Evolutionary conservation across 2,888 invertebrate genomes (phyloP).

Genomic region (Phengaris alcon): DNA sequence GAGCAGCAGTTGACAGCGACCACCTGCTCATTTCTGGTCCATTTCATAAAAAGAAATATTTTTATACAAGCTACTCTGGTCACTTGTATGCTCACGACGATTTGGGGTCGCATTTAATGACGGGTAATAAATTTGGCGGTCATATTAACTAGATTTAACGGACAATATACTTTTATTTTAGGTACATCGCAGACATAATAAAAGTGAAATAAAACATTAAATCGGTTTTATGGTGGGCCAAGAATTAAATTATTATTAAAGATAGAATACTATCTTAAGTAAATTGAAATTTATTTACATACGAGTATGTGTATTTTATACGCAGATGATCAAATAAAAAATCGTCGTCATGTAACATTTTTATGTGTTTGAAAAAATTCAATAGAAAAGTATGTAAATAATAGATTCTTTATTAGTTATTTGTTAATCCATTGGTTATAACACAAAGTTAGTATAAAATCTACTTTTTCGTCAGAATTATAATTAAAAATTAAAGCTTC

Average conservation of each 20-base stretch:
- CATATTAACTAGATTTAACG: constrained; percentile 23
- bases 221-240: constrained; percentile 5
- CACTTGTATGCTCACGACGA: background rate
- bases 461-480: too few species aligned
- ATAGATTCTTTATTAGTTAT: too few species aligned
- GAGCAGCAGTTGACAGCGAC: too few species aligned
- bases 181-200: constrained; percentile 1
- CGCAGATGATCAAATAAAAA: background rate
- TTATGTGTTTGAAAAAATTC: too few species aligned
- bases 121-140: background rate
- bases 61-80: background rate
- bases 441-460: too few species aligned
- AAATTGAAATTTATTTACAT: background rate
- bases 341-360: background rate
- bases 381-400: too few species aligned
- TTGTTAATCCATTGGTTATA: too few species aligned
- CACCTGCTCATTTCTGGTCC: too few species aligned
- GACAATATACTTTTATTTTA: constrained; percentile 16
- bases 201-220: constrained; percentile 14
- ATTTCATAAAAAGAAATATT: background rate
- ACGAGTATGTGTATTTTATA: background rate
- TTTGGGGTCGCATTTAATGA: background rate
- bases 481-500: too few species aligned
- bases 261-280: background rate
- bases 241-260: background rate